A percentile compares a stretch with the other conserved stretches of the same genome.
These are phyloP conservation scores for Menura novaehollandiae DNA, from an alignment of 2,113 vertebrate species.

Conservation along the genomic window DNA sequence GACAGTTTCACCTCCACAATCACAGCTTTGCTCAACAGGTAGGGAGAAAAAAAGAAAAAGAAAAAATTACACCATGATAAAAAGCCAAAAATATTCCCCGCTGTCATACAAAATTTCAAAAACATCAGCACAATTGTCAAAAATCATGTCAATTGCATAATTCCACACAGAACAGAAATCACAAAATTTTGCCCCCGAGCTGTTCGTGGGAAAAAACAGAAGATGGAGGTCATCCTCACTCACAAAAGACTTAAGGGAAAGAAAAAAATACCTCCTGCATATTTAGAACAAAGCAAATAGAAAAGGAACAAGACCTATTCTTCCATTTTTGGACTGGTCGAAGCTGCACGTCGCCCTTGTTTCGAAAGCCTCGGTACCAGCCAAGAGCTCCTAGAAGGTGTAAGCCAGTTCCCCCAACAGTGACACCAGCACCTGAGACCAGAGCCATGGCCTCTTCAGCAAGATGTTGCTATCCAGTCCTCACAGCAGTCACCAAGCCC, in stretches of 20 bases:
- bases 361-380: not conserved
- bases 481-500: not conserved
- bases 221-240: not conserved
- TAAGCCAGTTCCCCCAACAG: not conserved
- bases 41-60: not conserved
- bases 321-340: not conserved
- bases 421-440: not conserved
- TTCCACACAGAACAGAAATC: not conserved
- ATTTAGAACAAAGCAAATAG: not conserved
- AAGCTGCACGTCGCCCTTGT: rapidly evolving
- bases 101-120: not conserved
- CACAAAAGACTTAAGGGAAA: not conserved
- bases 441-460: not conserved
- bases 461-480: not conserved
- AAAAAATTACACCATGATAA: not conserved
- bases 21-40: not conserved
- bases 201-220: not conserved
- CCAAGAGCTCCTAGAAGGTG: not conserved
- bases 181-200: not conserved
- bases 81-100: not conserved
- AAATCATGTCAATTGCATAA: not conserved
- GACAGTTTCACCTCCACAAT: not conserved
- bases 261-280: not conserved
- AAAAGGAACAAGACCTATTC: not conserved
- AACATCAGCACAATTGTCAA: not conserved